Evolutionary conservation across 2,113 vertebrate species (phyloP).

Genomic region (Nymphicus hollandicus): DNA sequence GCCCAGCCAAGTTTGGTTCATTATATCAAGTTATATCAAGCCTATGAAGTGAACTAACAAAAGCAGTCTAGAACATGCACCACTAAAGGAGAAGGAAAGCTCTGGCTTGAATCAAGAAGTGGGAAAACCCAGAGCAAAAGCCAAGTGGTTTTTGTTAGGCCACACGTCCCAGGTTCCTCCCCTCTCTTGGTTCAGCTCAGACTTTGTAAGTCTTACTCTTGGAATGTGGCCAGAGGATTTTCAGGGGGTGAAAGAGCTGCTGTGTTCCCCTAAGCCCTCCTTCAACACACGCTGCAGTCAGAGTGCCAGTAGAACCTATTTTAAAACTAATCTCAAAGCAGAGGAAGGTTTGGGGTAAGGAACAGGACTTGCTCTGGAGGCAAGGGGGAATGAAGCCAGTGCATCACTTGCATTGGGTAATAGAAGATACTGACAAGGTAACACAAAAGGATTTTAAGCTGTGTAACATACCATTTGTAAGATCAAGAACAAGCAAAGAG

Average conservation of each 20-base stretch:
- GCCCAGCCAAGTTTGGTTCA: neutral
- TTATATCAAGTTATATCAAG: neutral
- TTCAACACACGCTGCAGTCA: neutral
- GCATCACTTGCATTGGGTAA: neutral
- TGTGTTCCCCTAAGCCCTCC: conserved; percentile 31
- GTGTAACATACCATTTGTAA: neutral
- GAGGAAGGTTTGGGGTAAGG: neutral
- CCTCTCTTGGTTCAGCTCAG: neutral
- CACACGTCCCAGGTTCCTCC: neutral
- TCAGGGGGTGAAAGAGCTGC: conserved; percentile 32
- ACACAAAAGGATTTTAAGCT: neutral
- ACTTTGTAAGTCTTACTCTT: neutral
- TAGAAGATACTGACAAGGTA: neutral
- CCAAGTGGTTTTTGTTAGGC: neutral
- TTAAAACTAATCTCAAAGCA: neutral
- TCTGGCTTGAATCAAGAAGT: neutral
- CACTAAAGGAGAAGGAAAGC: neutral
- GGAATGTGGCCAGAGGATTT: neutral
- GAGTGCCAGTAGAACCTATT: conserved; percentile 1
- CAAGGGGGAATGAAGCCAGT: neutral
- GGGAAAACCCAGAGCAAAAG: neutral
- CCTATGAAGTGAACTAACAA: neutral
- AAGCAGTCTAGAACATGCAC: neutral
- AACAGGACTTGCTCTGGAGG: neutral
- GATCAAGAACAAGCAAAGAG: neutral